Evolutionary conservation across 2,888 invertebrate genomes (phyloP).

Genomic region (Coenonympha arcania): DNA sequence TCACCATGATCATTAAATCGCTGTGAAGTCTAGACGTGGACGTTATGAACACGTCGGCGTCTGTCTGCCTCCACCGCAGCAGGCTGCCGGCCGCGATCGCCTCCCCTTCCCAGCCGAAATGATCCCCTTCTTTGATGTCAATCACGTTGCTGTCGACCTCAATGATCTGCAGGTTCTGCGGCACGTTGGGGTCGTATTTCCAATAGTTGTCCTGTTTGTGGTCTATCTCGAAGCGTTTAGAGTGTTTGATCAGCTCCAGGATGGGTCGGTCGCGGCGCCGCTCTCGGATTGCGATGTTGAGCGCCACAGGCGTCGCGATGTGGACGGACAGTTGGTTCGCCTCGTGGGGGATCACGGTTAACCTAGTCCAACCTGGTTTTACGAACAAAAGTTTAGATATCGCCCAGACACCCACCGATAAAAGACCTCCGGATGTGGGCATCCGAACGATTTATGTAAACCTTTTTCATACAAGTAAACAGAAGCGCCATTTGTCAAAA

Average conservation of each 20-base stretch:
- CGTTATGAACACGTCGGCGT: slow-evolving; percentile 51
- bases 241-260: slow-evolving; percentile 51
- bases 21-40: slow-evolving; percentile 53
- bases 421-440: no score
- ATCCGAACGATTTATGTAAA: no score
- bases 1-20: slow-evolving; percentile 65
- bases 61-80: slow-evolving; percentile 54
- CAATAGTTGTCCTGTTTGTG: slow-evolving; percentile 53
- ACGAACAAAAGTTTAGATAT: background rate
- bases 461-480: no score
- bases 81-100: slow-evolving; percentile 56
- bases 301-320: slow-evolving; percentile 49
- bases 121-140: slow-evolving; percentile 54
- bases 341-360: slow-evolving; percentile 59
- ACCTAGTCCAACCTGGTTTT: slow-evolving; percentile 54
- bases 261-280: slow-evolving; percentile 54
- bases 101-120: slow-evolving; percentile 48
- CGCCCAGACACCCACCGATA: background rate
- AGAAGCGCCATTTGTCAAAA: no score
- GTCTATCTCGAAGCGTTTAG: slow-evolving; percentile 47
- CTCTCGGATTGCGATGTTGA: slow-evolving; percentile 56
- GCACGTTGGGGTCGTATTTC: slow-evolving; percentile 62
- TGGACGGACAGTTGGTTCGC: slow-evolving; percentile 57
- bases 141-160: slow-evolving; percentile 62
- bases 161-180: slow-evolving; percentile 63